Evolutionary conservation across 2,113 vertebrate species (phyloP), one percentile per base, ranked within the genome.

Genomic region (Callipepla californica): DNA sequence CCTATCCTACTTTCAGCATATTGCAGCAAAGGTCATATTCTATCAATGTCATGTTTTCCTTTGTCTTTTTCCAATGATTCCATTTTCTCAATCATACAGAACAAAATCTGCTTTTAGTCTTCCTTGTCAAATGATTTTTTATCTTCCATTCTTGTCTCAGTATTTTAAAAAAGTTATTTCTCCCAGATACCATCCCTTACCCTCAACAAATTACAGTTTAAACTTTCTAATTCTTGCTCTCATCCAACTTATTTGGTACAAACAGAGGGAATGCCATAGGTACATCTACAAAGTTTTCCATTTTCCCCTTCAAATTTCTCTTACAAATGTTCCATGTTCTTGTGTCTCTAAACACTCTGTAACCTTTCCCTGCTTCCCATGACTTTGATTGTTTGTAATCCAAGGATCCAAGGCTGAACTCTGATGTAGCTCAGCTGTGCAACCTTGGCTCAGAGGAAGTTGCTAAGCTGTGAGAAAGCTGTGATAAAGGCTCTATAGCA

Each of bases 371-470:
- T 40, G 32, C 51, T 62, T 83, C 50, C 19, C 42, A 42, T 78
- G 28, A 7, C 23, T 86, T 88, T 3, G 0, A 77, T 21, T 75
- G 59, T 83, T 28, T 55, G 4, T 67, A 9, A 22, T 67, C 12
- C 38, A 45, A 85, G 6, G 26, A 83, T 85, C 50, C 45, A 80
- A 76, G 25, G 6, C 76, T 1, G 13, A 53, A 20, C 30, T 65
- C 13, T 88, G 72, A 90, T 53, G 25, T 7, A 6, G 55, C 25
- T 18, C 83, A 93, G 76, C 68, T 93, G 76, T 2, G 0, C 15
- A 74, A 21, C 32, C 44, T 80, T 94, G 91, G 68, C 86, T 93
- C 18, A 77, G 55, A 68, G 22, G 26, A 93, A 93, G 85, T 70
- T 25, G 7, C 21, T 85, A 82, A 87, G 15, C 62, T 91, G 74